Percentiles rank a stretch among this genome's conserved stretches.
Conservation (phyloP, 2,888 invertebrate genomes). For the Amphipoea lucens region DNA sequence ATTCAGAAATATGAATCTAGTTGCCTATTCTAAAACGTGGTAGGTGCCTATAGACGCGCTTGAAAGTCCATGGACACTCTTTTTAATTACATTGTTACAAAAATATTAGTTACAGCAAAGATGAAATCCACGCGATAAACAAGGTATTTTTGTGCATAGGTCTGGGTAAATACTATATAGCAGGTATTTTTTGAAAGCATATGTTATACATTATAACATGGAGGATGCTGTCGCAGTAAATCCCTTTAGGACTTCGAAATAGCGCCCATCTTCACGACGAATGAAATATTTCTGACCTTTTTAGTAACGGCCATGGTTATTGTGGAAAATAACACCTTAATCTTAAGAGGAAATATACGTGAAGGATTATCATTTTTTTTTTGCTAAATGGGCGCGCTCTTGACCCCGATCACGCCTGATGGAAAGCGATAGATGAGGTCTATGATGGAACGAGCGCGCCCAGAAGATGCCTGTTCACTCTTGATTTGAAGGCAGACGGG, state of each 20-base stretch:
- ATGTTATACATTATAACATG: conserved; percentile 55
- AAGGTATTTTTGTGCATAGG: neutral
- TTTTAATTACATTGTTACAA: too few relatives aligned
- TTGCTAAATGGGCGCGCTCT: too few relatives aligned
- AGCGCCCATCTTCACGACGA: conserved; percentile 52
- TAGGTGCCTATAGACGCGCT: too few relatives aligned
- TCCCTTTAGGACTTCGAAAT: conserved; percentile 69
- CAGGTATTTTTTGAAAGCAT: conserved; percentile 16
- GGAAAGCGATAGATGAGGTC: too few relatives aligned
- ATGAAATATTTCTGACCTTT: conserved; percentile 58
- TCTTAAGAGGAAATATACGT: neutral
- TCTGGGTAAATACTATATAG: neutral
- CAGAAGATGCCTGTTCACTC: too few relatives aligned
- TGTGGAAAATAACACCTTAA: neutral
- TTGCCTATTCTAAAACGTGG: too few relatives aligned
- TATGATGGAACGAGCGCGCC: too few relatives aligned
- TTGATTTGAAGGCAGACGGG: too few relatives aligned
- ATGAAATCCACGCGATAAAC: neutral
- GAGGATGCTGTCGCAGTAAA: conserved; percentile 65
- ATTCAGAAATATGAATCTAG: too few relatives aligned
- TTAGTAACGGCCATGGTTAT: conserved; percentile 18
- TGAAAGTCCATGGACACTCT: too few relatives aligned
- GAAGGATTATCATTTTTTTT: neutral
- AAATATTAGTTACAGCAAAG: too few relatives aligned
- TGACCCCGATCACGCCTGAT: too few relatives aligned